These are phyloP conservation scores for Troides oblongomaculatus DNA, from an alignment of 2,888 invertebrate species.

Conservation along the genomic window DNA sequence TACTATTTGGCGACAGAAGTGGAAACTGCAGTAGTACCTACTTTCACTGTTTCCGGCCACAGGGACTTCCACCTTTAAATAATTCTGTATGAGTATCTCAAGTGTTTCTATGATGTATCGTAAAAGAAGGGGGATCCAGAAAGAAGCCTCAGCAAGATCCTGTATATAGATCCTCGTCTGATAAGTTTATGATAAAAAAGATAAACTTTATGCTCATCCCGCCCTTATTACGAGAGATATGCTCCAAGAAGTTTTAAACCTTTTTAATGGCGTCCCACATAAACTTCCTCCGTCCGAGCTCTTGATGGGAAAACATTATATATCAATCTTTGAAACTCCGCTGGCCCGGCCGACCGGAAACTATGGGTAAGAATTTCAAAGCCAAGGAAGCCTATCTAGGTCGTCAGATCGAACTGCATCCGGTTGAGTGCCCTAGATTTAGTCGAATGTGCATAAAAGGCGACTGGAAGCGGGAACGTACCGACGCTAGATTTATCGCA, in stretches of 20 bases:
- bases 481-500: too few relatives aligned
- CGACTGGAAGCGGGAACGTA: slow-evolving; percentile 5
- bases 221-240: background rate
- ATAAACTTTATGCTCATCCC: too few relatives aligned
- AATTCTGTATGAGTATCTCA: too few relatives aligned
- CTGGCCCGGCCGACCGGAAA: slow-evolving; percentile 11
- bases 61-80: too few relatives aligned
- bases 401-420: slow-evolving; percentile 17
- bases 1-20: too few relatives aligned
- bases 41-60: too few relatives aligned
- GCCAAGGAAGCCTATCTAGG: slow-evolving; percentile 21
- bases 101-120: too few relatives aligned
- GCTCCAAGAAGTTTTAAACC: background rate
- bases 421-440: slow-evolving; percentile 22
- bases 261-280: background rate
- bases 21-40: too few relatives aligned
- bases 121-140: too few relatives aligned
- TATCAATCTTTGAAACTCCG: slow-evolving; percentile 9
- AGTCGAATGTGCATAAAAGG: slow-evolving; percentile 26
- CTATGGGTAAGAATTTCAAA: slow-evolving; percentile 23
- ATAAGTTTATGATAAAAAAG: too few relatives aligned
- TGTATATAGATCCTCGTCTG: too few relatives aligned
- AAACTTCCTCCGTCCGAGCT: background rate
- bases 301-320: slow-evolving; percentile 10
- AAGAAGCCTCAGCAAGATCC: too few relatives aligned